Evolutionary conservation across 2,113 vertebrate species (phyloP).

Genomic region (Petromus typicus): DNA sequence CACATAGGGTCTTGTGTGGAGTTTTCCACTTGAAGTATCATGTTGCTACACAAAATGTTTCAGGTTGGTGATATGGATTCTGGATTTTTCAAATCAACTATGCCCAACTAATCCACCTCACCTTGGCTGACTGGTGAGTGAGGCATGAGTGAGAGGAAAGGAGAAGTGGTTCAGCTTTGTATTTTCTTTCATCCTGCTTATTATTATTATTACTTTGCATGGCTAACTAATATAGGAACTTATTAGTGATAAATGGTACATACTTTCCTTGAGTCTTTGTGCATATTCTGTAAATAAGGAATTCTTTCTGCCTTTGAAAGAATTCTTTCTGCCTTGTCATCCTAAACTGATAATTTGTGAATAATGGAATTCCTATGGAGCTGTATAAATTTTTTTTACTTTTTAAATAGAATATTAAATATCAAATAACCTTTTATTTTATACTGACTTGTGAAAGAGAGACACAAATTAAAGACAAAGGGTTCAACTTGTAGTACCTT

Average conservation of each 20-base stretch:
- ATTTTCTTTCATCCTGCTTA: background rate
- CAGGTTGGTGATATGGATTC: background rate
- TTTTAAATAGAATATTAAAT: too few species aligned
- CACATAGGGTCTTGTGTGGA: background rate
- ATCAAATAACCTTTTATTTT: too few species aligned
- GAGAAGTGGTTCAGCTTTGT: background rate
- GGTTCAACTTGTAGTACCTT: background rate
- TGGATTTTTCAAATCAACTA: background rate
- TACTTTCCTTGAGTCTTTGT: background rate
- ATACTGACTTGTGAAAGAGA: too few species aligned
- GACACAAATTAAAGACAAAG: too few species aligned
- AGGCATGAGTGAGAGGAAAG: background rate
- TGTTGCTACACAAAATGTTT: background rate
- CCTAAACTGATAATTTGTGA: too few species aligned
- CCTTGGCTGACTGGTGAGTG: background rate
- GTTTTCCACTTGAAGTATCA: background rate
- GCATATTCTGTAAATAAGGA: background rate
- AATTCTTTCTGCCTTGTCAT: too few species aligned
- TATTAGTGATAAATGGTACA: background rate
- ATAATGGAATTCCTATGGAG: too few species aligned
- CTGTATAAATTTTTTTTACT: too few species aligned
- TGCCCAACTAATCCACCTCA: background rate
- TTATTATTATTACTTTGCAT: background rate
- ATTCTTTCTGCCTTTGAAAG: background rate
- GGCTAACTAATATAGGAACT: background rate